Conservation (phyloP, 2,888 invertebrate species). For the Tineola bisselliella region DNA sequence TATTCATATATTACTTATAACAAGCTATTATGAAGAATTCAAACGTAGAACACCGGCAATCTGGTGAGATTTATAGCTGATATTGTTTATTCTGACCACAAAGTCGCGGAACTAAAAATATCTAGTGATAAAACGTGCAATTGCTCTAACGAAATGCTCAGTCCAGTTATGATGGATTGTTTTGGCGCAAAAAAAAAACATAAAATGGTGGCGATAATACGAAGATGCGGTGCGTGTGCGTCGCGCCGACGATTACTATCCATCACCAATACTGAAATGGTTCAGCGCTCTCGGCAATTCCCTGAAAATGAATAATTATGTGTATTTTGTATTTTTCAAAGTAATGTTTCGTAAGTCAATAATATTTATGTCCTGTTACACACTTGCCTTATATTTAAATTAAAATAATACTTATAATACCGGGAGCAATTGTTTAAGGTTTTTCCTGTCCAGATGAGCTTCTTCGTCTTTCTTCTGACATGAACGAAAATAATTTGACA, state of each 20-base stretch:
- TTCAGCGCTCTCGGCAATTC: constrained; percentile 22
- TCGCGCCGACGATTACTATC: constrained; percentile 25
- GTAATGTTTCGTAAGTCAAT: background rate
- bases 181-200: constrained; percentile 31
- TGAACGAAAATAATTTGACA: constrained; percentile 68
- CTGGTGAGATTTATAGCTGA: constrained; percentile 33
- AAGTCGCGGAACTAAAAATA: constrained; percentile 25
- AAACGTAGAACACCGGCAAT: constrained; percentile 39
- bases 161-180: constrained; percentile 29
- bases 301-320: constrained; percentile 29
- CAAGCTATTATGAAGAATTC: constrained; percentile 12
- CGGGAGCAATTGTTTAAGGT: background rate
- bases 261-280: constrained; percentile 23
- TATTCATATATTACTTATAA: constrained; percentile 2
- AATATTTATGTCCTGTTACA: background rate
- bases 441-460: constrained; percentile 54
- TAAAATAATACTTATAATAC: background rate
- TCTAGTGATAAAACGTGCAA: constrained; percentile 29
- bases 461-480: constrained; percentile 59
- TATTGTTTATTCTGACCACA: constrained; percentile 24
- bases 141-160: constrained; percentile 23
- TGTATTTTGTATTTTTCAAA: background rate
- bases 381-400: background rate
- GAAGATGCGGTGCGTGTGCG: constrained; percentile 26
- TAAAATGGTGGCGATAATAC: constrained; percentile 34